Base-by-base conservation (phyloP, 2,888 invertebrate genomes). In the Arge pagana region DNA sequence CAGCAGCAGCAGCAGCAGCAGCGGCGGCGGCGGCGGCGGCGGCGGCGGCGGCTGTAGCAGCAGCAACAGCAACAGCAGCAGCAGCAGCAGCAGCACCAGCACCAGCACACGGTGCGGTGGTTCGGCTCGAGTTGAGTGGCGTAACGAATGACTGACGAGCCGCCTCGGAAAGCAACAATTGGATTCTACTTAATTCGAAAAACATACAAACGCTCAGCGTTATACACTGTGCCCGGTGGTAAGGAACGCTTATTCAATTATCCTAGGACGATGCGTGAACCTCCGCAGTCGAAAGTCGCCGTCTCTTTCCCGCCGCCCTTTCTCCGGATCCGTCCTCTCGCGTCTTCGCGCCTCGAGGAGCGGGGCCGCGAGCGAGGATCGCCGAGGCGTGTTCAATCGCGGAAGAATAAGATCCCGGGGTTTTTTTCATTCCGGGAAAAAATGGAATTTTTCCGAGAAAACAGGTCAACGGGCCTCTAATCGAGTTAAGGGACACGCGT, bases 101-200 rank as follows among this genome's bases (percentile, higher is more conserved):
- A n/a, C n/a, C n/a, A n/a, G n/a, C n/a, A n/a, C n/a, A n/a, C n/a
- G n/a, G 33, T 31, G 33, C 35, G 33, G 45, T 45, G 45, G 45
- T 45, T 15, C 33, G n/a, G n/a, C n/a, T n/a, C n/a, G n/a, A n/a
- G n/a, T 45, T 58, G 62, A 65, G 60, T 61, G 57, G 61, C 62
- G 59, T 57, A 52, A 51, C 65, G 53, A 64, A 67, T 67, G 54
- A 60, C 55, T 55, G 63, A 60, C 57, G 56, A 45, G 37, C 53
- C 59, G 59, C 60, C 54, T 49, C 56, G 58, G 63, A 64, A 67
- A 64, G 57, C 53, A 63, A 63, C 64, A 61, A 63, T 60, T 57
- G 55, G 60, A 56, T 59, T 62, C 60, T 56, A 60, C 56, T 63
- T 61, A 57, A 60, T 64, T 60, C 52, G 57, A 60, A 58, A 66